Evolutionary conservation across 2,888 invertebrate genomes (phyloP), one percentile per base, ranked within the genome.

Genomic region (Acanthopleura granulata): DNA sequence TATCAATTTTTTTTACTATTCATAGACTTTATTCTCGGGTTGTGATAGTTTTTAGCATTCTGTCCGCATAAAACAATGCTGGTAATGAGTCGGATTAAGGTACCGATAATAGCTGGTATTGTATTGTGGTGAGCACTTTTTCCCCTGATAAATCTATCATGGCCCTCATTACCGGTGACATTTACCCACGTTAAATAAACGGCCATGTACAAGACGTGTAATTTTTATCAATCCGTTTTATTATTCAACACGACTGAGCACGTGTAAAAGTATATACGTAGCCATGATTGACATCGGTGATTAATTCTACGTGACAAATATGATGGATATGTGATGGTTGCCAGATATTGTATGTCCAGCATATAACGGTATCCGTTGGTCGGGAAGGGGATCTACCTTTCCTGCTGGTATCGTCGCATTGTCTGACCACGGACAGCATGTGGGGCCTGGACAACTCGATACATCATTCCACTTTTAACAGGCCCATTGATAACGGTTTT

Each of bases 151-250:
- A 66, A 66, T 66, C 29, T 66, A 66, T 66, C 66, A 66, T 66
- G 66, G 66, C 22, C 22, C 22, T 66, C 66, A 66, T 66, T 66
- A 66, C 3, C 16, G 14, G 15, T 66, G 66, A 66, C 66, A 66
- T 27, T 27, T 66, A 66, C 66, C 29, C 25, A 66, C 22, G 66
- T 66, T 16, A 66, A 66, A 27, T 27, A 66, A 66, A 66, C 66
- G 25, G 25, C 4, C 25, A 66, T 22, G 29, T 25, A 66, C 22
- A 66, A 15, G 25, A 22, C 66, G 22, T 66, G 66, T 66, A 66
- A 66, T 66, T 66, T 66, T 66, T 66, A 66, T 66, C 66, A 66
- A 66, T 27, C 66, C 25, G 66, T 66, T 66, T 66, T 66, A 66
- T 66, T 66, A 27, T 66, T 27, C 25, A 27, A 66, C 25, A 66